Conservation (phyloP, 2,888 invertebrate genomes). For the Atethmia centrago region DNA sequence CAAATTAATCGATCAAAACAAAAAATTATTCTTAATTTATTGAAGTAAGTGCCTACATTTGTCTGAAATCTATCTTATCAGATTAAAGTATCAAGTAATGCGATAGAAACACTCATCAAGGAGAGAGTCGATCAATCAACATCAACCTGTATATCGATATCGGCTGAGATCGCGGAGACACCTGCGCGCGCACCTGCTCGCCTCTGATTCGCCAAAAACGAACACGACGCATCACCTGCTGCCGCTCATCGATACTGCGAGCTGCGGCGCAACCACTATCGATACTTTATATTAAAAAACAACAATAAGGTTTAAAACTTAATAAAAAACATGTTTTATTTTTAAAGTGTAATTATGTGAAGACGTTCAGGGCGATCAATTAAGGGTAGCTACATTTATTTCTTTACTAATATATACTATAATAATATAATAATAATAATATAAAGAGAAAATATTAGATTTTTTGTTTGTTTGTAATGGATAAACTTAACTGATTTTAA, state of each 20-base stretch:
- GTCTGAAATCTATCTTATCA: background rate
- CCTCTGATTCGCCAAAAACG: constrained; percentile 89
- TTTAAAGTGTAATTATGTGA: background rate
- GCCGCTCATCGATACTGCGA: constrained; percentile 74
- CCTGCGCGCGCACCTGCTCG: constrained; percentile 85
- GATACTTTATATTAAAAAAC: constrained; percentile 40
- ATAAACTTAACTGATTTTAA: no score
- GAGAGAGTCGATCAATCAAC: constrained; percentile 56
- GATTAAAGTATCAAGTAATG: constrained; percentile 2
- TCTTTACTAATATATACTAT: no score
- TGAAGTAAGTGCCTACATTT: no score
- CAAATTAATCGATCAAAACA: background rate
- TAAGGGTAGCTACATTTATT: no score
- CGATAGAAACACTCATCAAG: background rate
- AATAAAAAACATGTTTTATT: background rate
- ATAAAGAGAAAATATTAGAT: no score
- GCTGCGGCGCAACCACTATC: constrained; percentile 54
- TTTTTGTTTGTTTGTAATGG: no score
- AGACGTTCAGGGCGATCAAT: background rate
- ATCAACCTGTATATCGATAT: constrained; percentile 81
- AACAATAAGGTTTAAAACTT: constrained; percentile 3
- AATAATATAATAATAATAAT: no score
- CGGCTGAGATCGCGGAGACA: constrained; percentile 84
- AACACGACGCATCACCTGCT: constrained; percentile 84
- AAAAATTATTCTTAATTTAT: background rate